Percentiles rank a stretch among this genome's conserved stretches.
phyloP scores from a whole-genome alignment of 2,113 vertebrate species.

The Misgurnus anguillicaudatus region DNA sequence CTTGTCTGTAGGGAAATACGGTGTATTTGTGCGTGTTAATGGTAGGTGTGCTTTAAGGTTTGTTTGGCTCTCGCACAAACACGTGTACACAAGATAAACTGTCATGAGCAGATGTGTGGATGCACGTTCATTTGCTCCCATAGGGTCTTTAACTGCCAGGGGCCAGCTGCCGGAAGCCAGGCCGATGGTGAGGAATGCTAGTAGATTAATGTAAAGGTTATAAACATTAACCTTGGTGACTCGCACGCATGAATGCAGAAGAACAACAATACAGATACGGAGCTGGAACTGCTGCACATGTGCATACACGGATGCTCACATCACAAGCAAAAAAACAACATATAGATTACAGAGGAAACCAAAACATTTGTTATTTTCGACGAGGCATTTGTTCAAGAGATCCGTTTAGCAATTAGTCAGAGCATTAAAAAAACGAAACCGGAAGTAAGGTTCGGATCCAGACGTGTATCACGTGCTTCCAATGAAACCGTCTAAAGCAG shows the following conservation, averaged over 20 bases:
- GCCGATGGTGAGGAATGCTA: neutral
- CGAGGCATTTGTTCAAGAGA: too few relatives aligned
- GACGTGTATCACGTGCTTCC: too few relatives aligned
- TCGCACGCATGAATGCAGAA: slow-evolving; percentile 43
- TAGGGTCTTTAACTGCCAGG: slow-evolving; percentile 43
- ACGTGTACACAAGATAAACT: slow-evolving; percentile 46
- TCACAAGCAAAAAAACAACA: too few relatives aligned
- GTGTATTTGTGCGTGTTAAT: slow-evolving; percentile 5
- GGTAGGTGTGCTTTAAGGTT: slow-evolving; percentile 13
- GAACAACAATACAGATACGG: slow-evolving; percentile 33
- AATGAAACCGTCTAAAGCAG: too few relatives aligned
- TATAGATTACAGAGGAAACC: too few relatives aligned
- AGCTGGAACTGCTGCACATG: slow-evolving; percentile 13
- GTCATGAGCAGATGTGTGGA: slow-evolving; percentile 48
- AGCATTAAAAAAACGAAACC: too few relatives aligned
- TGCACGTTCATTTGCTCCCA: slow-evolving; percentile 48
- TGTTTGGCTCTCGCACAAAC: slow-evolving; percentile 32
- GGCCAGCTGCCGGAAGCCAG: slow-evolving; percentile 39
- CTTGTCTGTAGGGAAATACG: neutral
- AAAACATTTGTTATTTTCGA: too few relatives aligned
- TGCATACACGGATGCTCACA: too few relatives aligned
- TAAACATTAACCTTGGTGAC: slow-evolving; percentile 49
- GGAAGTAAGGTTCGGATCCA: too few relatives aligned
- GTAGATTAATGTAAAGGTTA: slow-evolving; percentile 54
- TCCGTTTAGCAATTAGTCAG: too few relatives aligned